Base-by-base conservation (phyloP, 2,888 invertebrate genomes). In the Rotaria socialis region DNA sequence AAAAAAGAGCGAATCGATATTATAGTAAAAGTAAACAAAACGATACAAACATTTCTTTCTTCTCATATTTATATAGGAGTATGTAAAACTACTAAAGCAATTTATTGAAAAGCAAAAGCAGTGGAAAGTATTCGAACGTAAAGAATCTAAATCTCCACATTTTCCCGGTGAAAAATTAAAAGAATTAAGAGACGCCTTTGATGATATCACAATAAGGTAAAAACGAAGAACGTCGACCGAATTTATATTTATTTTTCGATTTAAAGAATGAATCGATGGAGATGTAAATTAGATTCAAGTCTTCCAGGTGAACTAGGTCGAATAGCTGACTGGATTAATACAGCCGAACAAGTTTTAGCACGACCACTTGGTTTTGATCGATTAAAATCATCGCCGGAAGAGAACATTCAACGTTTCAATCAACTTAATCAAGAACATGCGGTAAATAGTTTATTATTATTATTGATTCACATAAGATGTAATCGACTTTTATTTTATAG, bases 291-390 rank as follows among this genome's bases (percentile, higher is more conserved):
- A 88, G 97, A 97, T 91, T 94, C 95, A 0, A 93, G 93, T 88
- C 92, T 97, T 86, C 96, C 96, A 16, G 95, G 95, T 74, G 95
- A 95, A 89, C 94, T 97, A 89, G 94, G 95, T 87, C 93, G 94
- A 88, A 93, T 96, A 27, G 96, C 96, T 85, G 95, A 95, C 90
- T 97, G 97, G 96, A 92, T 97, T 85, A 94, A 95, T 87, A 94
- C 94, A 89, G 97, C 96, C 35, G 91, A 91, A 88, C 89, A 89
- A 85, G 85, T 90, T 75, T 88, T 91, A 58, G 89, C 89, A 58
- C 88, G 88, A 47, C 88, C 89, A 84, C 88, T 87, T 16, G 55
- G 85, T 52, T 88, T 86, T 50, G 87, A 88, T 47, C 80, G n/a
- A 47, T 10, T n/a, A 22, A 19, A 41, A 47, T 67, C 10, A 43